Percentiles rank a stretch among this genome's conserved stretches.
Evolutionary conservation across 2,888 invertebrate genomes (phyloP).

Genomic region (Hetaerina titia): DNA sequence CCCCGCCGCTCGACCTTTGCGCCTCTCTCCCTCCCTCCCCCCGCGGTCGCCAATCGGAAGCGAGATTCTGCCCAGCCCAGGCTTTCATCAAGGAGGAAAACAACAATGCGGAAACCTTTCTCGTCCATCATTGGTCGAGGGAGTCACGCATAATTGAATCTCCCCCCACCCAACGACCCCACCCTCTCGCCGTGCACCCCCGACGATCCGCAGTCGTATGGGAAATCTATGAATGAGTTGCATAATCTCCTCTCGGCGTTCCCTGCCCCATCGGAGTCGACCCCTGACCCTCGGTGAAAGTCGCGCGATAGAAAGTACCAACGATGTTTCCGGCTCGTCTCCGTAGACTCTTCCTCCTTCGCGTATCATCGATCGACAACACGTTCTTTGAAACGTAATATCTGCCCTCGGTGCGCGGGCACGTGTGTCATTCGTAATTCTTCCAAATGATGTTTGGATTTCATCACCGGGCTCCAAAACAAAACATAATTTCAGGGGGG

Average conservation of each 20-base stretch:
- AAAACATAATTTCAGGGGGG: too few relatives aligned
- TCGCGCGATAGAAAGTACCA: not conserved
- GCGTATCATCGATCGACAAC: not conserved
- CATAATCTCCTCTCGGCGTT: not conserved
- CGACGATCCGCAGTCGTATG: not conserved
- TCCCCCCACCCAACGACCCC: not conserved
- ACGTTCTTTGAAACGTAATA: not conserved
- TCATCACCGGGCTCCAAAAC: too few relatives aligned
- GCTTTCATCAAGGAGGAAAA: slow-evolving; percentile 21
- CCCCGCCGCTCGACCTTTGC: too few relatives aligned
- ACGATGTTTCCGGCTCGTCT: too few relatives aligned
- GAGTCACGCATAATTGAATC: not conserved
- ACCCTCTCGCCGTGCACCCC: not conserved
- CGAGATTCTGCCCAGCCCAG: not conserved
- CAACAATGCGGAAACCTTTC: slow-evolving; percentile 27
- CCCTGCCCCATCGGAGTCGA: not conserved
- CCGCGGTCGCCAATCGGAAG: not conserved
- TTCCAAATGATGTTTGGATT: too few relatives aligned
- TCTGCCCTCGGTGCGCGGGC: not conserved
- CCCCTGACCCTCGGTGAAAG: not conserved
- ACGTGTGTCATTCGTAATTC: too few relatives aligned
- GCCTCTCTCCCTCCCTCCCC: not conserved
- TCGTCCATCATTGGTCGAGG: slow-evolving; percentile 16
- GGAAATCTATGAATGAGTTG: not conserved
- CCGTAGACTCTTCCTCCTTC: not conserved